A percentile compares a stretch with the other conserved stretches of the same genome.
These are phyloP conservation scores for Lycaena phlaeas DNA, from an alignment of 2,888 invertebrate genomes.

Conservation along the genomic window DNA sequence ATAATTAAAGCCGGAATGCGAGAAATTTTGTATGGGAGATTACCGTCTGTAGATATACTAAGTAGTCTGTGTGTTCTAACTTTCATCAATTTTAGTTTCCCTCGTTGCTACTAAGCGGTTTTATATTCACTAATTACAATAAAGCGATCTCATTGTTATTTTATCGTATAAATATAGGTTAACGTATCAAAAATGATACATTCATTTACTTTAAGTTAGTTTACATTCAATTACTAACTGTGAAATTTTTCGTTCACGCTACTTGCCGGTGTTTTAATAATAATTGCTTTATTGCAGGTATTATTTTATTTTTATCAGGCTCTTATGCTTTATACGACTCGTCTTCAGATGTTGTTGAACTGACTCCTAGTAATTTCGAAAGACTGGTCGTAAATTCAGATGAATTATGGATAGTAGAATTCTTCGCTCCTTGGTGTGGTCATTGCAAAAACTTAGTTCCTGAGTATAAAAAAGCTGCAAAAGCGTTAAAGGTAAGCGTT, in stretches of 20 bases:
- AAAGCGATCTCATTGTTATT: constrained; percentile 23
- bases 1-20: no score
- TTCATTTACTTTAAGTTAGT: constrained; percentile 49
- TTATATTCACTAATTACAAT: constrained; percentile 23
- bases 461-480: constrained; percentile 95
- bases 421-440: constrained; percentile 97
- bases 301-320: constrained; percentile 45
- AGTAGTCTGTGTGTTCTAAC: constrained; percentile 50
- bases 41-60: no score
- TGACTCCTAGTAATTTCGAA: constrained; percentile 92
- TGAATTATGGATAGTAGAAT: constrained; percentile 95
- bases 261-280: constrained; percentile 7
- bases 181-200: constrained; percentile 37
- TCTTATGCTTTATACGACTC: constrained; percentile 75
- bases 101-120: constrained; percentile 21
- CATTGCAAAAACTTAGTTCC: constrained; percentile 92
- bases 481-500: constrained; percentile 84
- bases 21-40: no score
- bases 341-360: constrained; percentile 84
- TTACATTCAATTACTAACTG: constrained; percentile 38
- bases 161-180: background rate
- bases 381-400: constrained; percentile 86
- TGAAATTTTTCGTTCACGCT: constrained; percentile 28
- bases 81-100: constrained; percentile 16
- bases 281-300: constrained; percentile 34